Evolutionary conservation across 2,797 vertebrate species (phyloP).

Genomic region (Esox lucius): DNA sequence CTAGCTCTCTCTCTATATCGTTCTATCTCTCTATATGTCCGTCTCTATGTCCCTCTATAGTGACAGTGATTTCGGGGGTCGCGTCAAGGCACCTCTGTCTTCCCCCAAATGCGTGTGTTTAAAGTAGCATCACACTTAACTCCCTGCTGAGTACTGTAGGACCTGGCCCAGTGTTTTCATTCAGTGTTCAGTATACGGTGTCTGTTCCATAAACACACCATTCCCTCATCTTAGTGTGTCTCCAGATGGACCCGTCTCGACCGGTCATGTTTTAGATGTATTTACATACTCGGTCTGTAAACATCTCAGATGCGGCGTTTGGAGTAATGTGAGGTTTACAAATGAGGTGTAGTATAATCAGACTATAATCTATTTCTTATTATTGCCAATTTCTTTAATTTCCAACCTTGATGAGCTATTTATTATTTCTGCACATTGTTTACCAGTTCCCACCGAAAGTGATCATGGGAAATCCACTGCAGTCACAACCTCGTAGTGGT

Average conservation of each 20-base stretch:
- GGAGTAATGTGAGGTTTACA: slow-evolving; percentile 30
- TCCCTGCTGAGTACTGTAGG: too few relatives aligned
- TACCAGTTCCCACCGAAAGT: slow-evolving; percentile 52
- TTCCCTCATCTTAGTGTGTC: slow-evolving; percentile 11
- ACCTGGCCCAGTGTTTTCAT: slow-evolving; percentile 37
- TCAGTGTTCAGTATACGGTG: slow-evolving; percentile 28
- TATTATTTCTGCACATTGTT: slow-evolving; percentile 65
- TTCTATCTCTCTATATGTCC: too few relatives aligned
- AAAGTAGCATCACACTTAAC: slow-evolving; percentile 49
- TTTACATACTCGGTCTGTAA: slow-evolving; percentile 18
- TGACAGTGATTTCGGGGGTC: too few relatives aligned
- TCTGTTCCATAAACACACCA: slow-evolving; percentile 39
- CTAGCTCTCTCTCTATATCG: fast-evolving
- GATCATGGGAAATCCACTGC: slow-evolving; percentile 38
- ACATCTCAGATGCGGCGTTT: slow-evolving; percentile 27
- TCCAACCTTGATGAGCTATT: slow-evolving; percentile 62
- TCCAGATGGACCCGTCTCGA: neutral
- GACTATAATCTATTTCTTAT: slow-evolving; percentile 47
- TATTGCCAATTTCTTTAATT: slow-evolving; percentile 48
- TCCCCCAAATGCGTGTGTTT: too few relatives aligned
- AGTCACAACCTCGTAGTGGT: neutral
- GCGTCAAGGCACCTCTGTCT: too few relatives aligned
- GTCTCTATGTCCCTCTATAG: too few relatives aligned
- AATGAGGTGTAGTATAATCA: slow-evolving; percentile 54
- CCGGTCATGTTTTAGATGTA: neutral